Percentiles rank a stretch among this genome's conserved stretches.
These are phyloP conservation scores for Cheilosia scutellata DNA, from an alignment of 2,888 invertebrate genomes.

Conservation along the genomic window DNA sequence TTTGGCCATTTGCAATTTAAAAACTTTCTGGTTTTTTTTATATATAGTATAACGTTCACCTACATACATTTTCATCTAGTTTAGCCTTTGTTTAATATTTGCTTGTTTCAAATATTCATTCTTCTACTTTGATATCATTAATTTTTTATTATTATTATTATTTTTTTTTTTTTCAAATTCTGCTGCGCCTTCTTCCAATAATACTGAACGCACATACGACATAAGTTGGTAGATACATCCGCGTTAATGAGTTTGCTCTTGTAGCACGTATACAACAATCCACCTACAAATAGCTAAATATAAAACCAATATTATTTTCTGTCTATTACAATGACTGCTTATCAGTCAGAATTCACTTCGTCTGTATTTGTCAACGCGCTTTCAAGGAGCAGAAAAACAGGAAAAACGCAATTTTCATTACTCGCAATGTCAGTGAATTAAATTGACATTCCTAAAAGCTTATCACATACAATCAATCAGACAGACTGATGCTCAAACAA, in stretches of 20 bases:
- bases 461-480: constrained; percentile 76
- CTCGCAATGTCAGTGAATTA: constrained; percentile 75
- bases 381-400: constrained; percentile 4
- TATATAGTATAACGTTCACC: background rate
- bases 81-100: constrained; percentile 54
- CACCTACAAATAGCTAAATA: constrained; percentile 41
- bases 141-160: too few species aligned
- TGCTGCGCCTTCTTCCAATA: constrained; percentile 30
- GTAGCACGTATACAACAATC: constrained; percentile 38
- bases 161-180: too few species aligned
- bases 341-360: constrained; percentile 63
- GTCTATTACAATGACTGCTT: constrained; percentile 56
- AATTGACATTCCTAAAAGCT: constrained; percentile 76
- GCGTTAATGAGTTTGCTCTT: constrained; percentile 51
- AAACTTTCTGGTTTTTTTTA: too few species aligned
- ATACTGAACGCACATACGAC: background rate
- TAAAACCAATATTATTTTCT: constrained; percentile 32
- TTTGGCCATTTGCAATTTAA: too few species aligned
- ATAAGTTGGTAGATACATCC: constrained; percentile 6
- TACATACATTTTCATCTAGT: constrained; percentile 12
- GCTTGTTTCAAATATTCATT: constrained; percentile 52
- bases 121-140: constrained; percentile 52
- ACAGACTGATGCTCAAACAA: constrained; percentile 64
- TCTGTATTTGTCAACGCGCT: constrained; percentile 47
- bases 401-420: constrained; percentile 72